phyloP scores from a whole-genome alignment of 2,113 vertebrate species.

The Muscicapa adusta region DNA sequence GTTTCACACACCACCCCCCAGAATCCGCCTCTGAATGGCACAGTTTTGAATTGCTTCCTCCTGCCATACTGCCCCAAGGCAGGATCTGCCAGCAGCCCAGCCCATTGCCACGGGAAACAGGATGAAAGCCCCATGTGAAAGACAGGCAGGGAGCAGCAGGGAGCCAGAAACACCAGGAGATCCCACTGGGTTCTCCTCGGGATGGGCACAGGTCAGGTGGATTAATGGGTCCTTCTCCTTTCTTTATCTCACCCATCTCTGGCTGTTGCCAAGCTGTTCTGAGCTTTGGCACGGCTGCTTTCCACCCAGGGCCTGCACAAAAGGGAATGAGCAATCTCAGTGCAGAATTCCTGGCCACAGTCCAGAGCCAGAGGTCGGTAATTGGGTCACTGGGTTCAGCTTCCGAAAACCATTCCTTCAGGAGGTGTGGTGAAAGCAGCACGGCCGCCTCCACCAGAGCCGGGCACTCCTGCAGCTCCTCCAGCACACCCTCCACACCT shows the following conservation, averaged over 20 bases:
- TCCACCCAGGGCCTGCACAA: background rate
- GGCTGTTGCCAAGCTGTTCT: background rate
- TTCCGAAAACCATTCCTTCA: background rate
- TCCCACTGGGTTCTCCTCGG: background rate
- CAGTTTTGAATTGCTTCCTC: background rate
- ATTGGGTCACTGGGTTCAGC: background rate
- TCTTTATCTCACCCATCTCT: background rate
- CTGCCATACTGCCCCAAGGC: background rate
- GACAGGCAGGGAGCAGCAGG: background rate
- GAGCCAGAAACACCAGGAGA: background rate
- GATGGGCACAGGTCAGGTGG: background rate
- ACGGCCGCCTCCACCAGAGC: background rate
- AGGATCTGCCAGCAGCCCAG: constrained; percentile 10
- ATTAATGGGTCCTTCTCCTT: background rate
- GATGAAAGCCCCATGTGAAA: background rate
- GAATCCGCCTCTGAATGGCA: background rate
- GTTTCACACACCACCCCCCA: background rate
- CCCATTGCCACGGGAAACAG: fast-evolving
- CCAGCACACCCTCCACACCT: background rate
- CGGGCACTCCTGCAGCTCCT: background rate
- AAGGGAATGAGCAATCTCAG: background rate
- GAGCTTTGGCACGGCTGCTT: background rate
- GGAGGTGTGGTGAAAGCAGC: background rate
- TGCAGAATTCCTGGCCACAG: background rate
- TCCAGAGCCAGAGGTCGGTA: background rate